Evolutionary conservation across 2,113 vertebrate species (phyloP).

Genomic region (Atherinomorus stipes): DNA sequence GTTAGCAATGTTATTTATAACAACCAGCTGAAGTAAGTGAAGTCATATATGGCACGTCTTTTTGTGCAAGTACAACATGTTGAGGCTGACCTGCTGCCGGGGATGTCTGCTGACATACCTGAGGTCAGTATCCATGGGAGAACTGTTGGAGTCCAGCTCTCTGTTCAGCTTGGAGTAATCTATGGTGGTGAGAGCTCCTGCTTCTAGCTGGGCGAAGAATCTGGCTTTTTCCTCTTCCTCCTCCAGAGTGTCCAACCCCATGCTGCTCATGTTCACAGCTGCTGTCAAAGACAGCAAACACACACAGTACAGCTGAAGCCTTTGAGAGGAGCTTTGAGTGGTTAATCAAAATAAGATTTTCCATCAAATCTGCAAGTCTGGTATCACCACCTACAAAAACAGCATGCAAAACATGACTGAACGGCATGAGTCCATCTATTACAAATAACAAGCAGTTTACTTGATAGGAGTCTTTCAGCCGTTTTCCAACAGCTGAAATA

Average conservation of each 20-base stretch:
- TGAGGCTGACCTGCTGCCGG: background rate
- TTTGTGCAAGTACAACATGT: no score
- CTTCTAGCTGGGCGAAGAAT: constrained; percentile 90
- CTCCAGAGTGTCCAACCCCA: constrained; percentile 89
- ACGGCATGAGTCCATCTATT: no score
- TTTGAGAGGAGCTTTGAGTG: background rate
- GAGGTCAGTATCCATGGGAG: constrained; percentile 55
- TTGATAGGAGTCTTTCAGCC: no score
- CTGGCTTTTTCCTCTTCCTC: constrained; percentile 90
- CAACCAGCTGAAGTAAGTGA: no score
- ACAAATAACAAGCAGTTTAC: no score
- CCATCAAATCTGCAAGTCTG: no score
- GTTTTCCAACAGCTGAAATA: no score
- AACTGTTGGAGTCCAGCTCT: constrained; percentile 86
- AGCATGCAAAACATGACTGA: no score
- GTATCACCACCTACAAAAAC: no score
- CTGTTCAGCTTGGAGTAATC: constrained; percentile 90
- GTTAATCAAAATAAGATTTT: no score
- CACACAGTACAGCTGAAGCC: background rate
- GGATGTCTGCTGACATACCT: constrained; percentile 38
- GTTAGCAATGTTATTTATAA: no score
- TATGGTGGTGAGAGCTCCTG: constrained; percentile 83
- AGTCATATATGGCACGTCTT: no score
- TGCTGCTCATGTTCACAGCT: constrained; percentile 49
- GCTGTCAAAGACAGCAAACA: constrained; percentile 48